These are phyloP conservation scores for Aricia artaxerxes DNA, from an alignment of 2,888 invertebrate species.

Conservation along the genomic window DNA sequence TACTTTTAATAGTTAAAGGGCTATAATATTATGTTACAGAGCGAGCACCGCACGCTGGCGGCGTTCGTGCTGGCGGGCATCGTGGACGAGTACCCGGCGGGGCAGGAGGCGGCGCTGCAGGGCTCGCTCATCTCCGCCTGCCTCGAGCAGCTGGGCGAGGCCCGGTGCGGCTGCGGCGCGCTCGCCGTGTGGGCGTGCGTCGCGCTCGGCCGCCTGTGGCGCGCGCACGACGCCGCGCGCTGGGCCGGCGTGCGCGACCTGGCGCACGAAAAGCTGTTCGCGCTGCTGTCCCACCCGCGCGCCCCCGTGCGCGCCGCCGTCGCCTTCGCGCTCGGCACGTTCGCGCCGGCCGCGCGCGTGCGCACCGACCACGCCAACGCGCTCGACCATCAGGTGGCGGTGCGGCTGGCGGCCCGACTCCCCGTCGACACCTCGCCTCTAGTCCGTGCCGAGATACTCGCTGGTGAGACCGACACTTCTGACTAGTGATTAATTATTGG, in stretches of 20 bases:
- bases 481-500: too few species aligned
- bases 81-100: conserved; percentile 92
- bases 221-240: conserved; percentile 91
- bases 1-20: neutral
- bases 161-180: conserved; percentile 91
- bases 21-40: conserved; percentile 61
- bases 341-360: conserved; percentile 88
- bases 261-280: conserved; percentile 97
- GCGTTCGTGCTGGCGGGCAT: conserved; percentile 97
- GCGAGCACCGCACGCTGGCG: conserved; percentile 94
- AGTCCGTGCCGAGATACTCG: conserved; percentile 92
- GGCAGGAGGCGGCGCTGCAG: conserved; percentile 94
- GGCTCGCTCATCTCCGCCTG: conserved; percentile 95
- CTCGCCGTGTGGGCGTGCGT: conserved; percentile 94
- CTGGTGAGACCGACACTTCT: conserved; percentile 78
- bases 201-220: conserved; percentile 95
- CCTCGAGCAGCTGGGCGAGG: conserved; percentile 89
- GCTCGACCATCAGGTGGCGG: conserved; percentile 95
- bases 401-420: conserved; percentile 88
- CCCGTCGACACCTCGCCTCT: conserved; percentile 93
- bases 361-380: conserved; percentile 96
- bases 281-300: conserved; percentile 87
- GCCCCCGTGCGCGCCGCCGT: conserved; percentile 97
- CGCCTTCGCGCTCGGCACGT: conserved; percentile 96
- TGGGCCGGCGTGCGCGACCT: conserved; percentile 98